Evolutionary conservation across 2,113 vertebrate genomes (phyloP), one percentile per base, ranked within the genome.

Genomic region (Podiceps cristatus): DNA sequence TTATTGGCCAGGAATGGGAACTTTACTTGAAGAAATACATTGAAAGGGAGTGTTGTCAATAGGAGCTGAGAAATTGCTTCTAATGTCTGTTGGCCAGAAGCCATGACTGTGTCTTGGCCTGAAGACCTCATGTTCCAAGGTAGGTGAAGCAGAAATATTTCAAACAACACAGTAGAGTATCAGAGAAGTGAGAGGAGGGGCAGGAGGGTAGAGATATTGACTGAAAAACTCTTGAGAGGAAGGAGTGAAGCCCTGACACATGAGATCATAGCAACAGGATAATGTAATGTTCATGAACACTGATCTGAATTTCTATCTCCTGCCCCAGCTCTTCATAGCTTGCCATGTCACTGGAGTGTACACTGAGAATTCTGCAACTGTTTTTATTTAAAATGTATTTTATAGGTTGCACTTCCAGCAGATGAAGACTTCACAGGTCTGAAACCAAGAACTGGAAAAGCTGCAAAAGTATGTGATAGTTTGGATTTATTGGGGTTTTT

Each of bases 341-440:
- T 72, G 27, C n/a, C 4, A 1, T 33, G 23, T 79, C 16, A 13
- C 23, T 88, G 9, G 17, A 64, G 12, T 18, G 4, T 20, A 29
- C 35, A 49, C 4, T 1, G 6, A 80, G 47, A 88, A 58, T 84
- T 74, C 18, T 80, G 23, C 11, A 91, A 28, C 28, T 86, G 7
- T 40, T 79, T 47, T 52, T 68, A 13, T 76, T 91, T 80, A 33
- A 68, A 94, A 92, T 77, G 1, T 80, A 1, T 88, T 68, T 89
- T n/a, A 22, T 77, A 99, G 99, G 99, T 99, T 79, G 99, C 99
- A 2, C 98, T 99, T 92, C 99, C 99, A 90, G 97, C 98, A 64
- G 97, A 97, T 97, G 99, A 99, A 71, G 98, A 99, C 33, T 99
- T 99, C 88, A 96, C 98, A 42, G 99, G 98, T 22, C 97, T 99